Conservation (phyloP, 92 coral and sea anemone species). For the Nematostella vectensis region DNA sequence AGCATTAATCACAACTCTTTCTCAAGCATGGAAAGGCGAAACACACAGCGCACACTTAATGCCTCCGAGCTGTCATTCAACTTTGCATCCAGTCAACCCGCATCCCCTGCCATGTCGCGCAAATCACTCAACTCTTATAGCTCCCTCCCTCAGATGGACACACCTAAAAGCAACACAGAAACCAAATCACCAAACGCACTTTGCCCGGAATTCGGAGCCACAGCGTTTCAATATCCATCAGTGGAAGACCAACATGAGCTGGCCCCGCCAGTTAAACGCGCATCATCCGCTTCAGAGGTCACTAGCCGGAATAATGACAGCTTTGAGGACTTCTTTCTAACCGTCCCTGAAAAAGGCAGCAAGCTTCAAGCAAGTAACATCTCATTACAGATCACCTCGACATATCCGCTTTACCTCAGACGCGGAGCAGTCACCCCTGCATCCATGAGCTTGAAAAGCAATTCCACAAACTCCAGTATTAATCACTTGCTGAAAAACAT, state of each 20-base stretch:
- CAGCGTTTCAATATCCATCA: slow-evolving; percentile 17
- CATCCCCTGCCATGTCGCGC: slow-evolving; percentile 17
- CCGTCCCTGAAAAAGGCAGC: slow-evolving; percentile 7
- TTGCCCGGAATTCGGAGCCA: slow-evolving; percentile 26
- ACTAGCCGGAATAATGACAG: slow-evolving; percentile 17
- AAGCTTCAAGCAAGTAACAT: slow-evolving; percentile 10
- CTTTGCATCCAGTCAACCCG: slow-evolving; percentile 18
- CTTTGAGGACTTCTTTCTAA: slow-evolving; percentile 8
- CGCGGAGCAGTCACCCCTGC: slow-evolving; percentile 96
- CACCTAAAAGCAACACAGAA: slow-evolving; percentile 3
- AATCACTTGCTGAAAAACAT: slow-evolving; percentile 42
- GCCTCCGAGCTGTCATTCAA: slow-evolving; percentile 53
- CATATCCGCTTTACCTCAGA: slow-evolving; percentile 73
- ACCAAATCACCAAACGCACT: slow-evolving; percentile 57
- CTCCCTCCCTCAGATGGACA: slow-evolving; percentile 12
- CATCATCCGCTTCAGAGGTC: slow-evolving; percentile 44
- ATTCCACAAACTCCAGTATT: slow-evolving; percentile 69
- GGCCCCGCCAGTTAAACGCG: slow-evolving; percentile 43
- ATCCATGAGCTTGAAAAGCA: slow-evolving; percentile 76
- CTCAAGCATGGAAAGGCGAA: slow-evolving; percentile 67
- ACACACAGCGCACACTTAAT: slow-evolving; percentile 48
- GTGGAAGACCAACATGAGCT: slow-evolving; percentile 11
- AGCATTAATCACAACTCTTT: slow-evolving; percentile 48
- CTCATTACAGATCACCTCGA: slow-evolving; percentile 34
- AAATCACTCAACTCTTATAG: slow-evolving; percentile 8